Evolutionary conservation across 2,797 vertebrate genomes (phyloP).

Genomic region (Helostoma temminkii): DNA sequence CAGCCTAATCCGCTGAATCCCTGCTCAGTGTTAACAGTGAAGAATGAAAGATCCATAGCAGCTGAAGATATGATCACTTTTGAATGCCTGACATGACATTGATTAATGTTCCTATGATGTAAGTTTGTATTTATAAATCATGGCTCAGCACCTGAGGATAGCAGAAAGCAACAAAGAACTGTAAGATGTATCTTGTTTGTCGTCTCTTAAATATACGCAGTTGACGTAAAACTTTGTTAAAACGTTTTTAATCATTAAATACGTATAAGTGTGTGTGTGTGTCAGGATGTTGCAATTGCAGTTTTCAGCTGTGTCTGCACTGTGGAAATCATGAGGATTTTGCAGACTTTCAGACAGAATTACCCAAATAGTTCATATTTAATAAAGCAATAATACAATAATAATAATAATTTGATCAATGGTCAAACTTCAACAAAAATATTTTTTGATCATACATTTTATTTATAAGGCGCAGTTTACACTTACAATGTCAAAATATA

Average conservation of each 20-base stretch:
- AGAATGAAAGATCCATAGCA: conserved; percentile 63
- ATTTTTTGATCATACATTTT: too few species aligned
- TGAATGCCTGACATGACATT: conserved; percentile 44
- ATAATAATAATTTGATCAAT: conserved; percentile 3
- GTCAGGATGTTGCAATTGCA: background rate
- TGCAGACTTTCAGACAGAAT: background rate
- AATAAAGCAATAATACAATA: too few species aligned
- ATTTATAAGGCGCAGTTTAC: too few species aligned
- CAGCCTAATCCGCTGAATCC: conserved; percentile 40
- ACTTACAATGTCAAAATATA: conserved; percentile 7
- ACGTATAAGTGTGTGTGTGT: too few species aligned
- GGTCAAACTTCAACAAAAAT: too few species aligned
- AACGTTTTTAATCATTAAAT: background rate
- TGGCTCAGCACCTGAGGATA: conserved; percentile 13
- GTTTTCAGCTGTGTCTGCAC: background rate
- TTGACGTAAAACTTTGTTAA: background rate
- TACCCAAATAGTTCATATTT: background rate
- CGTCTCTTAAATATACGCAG: conserved; percentile 1
- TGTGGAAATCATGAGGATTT: background rate
- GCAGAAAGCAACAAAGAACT: conserved; percentile 3
- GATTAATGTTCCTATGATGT: conserved; percentile 39
- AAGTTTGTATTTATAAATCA: conserved; percentile 52
- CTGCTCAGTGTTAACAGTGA: conserved; percentile 49
- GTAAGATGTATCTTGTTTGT: background rate
- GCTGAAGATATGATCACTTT: conserved; percentile 45